These are phyloP conservation scores for Eutrigla gurnardus DNA, from an alignment of 2,797 vertebrate species.

Conservation along the genomic window DNA sequence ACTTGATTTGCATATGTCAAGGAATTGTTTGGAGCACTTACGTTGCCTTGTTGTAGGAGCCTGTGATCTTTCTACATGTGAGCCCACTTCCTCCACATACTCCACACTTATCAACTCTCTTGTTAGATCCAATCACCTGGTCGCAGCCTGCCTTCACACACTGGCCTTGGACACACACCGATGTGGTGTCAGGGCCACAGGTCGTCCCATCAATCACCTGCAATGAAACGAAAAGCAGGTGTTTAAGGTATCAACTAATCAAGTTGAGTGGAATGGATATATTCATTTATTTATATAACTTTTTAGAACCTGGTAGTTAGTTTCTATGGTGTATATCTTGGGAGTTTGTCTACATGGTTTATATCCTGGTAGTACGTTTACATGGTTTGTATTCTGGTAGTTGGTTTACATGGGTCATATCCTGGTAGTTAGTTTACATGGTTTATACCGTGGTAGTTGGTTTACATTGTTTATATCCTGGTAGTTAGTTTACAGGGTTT, in stretches of 20 bases:
- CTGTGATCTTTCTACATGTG: conserved; percentile 92
- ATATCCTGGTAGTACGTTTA: no score
- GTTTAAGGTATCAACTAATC: no score
- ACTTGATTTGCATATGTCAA: neutral
- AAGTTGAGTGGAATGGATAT: neutral
- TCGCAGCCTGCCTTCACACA: conserved; percentile 98
- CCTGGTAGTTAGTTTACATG: no score
- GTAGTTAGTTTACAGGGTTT: no score
- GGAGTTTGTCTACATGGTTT: no score
- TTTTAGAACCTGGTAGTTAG: no score
- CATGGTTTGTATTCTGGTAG: no score
- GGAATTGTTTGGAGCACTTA: conserved; percentile 72
- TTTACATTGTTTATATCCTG: neutral
- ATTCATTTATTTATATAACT: no score
- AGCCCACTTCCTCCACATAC: conserved; percentile 91
- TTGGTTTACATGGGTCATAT: no score
- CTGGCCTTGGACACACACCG: conserved; percentile 95
- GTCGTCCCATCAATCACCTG: conserved; percentile 95
- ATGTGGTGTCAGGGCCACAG: conserved; percentile 94
- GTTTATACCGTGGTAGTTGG: neutral
- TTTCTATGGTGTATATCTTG: no score
- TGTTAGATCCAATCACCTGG: conserved; percentile 91
- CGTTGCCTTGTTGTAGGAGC: conserved; percentile 91
- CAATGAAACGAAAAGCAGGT: neutral
- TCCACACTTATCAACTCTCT: conserved; percentile 94